These are phyloP conservation scores for Crotalus helleri DNA, from an alignment of 2,113 vertebrate species.

Conservation along the genomic window DNA sequence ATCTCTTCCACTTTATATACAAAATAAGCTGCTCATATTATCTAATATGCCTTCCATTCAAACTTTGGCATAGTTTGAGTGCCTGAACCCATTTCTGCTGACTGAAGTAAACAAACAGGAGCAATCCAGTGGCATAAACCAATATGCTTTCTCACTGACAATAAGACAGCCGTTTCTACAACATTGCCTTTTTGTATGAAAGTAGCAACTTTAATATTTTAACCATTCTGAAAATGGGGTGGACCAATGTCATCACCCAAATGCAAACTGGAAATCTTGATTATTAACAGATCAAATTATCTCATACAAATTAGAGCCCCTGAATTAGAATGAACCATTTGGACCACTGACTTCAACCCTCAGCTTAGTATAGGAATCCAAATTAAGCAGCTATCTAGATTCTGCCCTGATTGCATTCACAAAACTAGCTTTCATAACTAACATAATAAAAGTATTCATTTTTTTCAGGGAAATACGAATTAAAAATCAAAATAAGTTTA, in stretches of 20 bases:
- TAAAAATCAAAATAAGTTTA: background rate
- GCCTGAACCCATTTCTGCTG: background rate
- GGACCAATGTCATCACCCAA: background rate
- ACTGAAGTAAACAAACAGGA: background rate
- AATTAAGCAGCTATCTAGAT: background rate
- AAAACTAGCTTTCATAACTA: background rate
- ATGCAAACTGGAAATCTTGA: background rate
- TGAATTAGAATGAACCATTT: background rate
- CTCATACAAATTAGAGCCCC: background rate
- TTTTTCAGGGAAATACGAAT: background rate
- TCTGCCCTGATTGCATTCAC: background rate
- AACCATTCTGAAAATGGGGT: background rate
- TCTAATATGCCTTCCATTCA: background rate
- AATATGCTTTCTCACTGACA: background rate
- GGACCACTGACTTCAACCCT: background rate
- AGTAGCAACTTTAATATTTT: background rate
- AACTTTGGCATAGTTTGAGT: background rate
- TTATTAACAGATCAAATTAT: background rate
- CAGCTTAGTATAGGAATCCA: background rate
- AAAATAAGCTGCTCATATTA: background rate
- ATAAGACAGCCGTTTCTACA: background rate
- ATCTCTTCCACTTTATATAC: background rate
- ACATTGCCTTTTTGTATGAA: background rate
- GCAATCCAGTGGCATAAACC: too few relatives aligned
- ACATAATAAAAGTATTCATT: background rate